Evolutionary conservation across 2,888 invertebrate genomes (phyloP).

Genomic region (Brachyptera putata): DNA sequence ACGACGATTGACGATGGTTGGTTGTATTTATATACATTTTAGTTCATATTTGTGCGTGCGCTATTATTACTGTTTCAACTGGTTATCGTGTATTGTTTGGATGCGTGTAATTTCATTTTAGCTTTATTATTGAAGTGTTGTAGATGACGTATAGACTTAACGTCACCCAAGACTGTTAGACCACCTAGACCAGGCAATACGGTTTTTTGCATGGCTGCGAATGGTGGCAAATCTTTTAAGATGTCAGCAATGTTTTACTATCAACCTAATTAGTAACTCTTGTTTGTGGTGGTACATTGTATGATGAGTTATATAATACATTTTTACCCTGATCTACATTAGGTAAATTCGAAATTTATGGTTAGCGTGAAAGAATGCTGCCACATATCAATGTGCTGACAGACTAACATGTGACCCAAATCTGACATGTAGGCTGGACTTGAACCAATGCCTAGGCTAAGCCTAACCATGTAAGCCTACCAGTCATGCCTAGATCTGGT

Average conservation of each 20-base stretch:
- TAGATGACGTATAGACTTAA: background rate
- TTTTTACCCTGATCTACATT: too few species aligned
- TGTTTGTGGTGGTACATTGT: background rate
- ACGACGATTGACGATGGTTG: constrained; percentile 16
- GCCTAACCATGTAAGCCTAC: too few species aligned
- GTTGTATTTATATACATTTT: constrained; percentile 13
- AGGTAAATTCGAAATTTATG: too few species aligned
- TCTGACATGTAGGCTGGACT: constrained; percentile 34
- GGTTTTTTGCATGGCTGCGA: constrained; percentile 23
- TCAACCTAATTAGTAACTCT: background rate
- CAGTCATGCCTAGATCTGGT: too few species aligned
- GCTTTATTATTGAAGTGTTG: background rate
- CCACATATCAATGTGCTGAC: constrained; percentile 11
- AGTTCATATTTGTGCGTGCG: background rate
- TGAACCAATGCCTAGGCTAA: too few species aligned
- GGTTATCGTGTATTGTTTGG: too few species aligned
- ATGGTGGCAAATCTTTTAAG: constrained; percentile 21
- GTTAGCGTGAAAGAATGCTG: background rate
- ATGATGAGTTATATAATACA: background rate
- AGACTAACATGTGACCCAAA: constrained; percentile 50
- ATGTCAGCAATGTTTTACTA: constrained; percentile 18
- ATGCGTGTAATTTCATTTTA: background rate
- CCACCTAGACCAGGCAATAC: too few species aligned
- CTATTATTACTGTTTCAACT: background rate
- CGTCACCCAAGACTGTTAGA: too few species aligned